Evolutionary conservation across 2,113 vertebrate genomes (phyloP).

Genomic region (Ammospiza caudacuta): DNA sequence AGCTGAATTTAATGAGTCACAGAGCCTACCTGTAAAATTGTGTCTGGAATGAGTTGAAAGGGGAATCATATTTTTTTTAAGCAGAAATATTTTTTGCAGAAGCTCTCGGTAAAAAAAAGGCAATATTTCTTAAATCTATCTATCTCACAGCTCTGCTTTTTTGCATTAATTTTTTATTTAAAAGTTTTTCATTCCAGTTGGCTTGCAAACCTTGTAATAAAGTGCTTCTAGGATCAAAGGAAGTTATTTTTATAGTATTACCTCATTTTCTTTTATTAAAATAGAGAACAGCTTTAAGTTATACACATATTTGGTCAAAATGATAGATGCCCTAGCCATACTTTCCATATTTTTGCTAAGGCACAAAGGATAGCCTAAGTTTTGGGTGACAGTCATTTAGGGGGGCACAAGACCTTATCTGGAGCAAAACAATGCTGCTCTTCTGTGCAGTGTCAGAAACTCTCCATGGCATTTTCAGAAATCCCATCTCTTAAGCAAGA

Average conservation of each 20-base stretch:
- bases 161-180: conserved; percentile 62
- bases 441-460: neutral
- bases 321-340: neutral
- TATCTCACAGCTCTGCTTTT: conserved; percentile 50
- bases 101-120: neutral
- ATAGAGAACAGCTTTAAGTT: conserved; percentile 34
- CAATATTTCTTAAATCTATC: conserved; percentile 50
- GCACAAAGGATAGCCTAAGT: neutral
- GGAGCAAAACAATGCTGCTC: neutral
- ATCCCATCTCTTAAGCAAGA: neutral
- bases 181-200: conserved; percentile 56
- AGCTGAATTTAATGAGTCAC: conserved; percentile 58
- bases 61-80: conserved; percentile 25
- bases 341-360: neutral
- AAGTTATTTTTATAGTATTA: conserved; percentile 60
- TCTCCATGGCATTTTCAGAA: conserved; percentile 32
- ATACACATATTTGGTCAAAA: conserved; percentile 5
- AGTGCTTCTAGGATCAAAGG: conserved; percentile 53
- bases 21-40: conserved; percentile 65
- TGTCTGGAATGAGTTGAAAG: conserved; percentile 70
- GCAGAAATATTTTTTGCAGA: conserved; percentile 45
- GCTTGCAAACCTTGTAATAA: conserved; percentile 38
- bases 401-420: neutral
- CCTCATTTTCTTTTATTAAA: conserved; percentile 63
- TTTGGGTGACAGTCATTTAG: neutral